Base-by-base conservation (phyloP, 2,888 invertebrate genomes). In the Boloria selene region DNA sequence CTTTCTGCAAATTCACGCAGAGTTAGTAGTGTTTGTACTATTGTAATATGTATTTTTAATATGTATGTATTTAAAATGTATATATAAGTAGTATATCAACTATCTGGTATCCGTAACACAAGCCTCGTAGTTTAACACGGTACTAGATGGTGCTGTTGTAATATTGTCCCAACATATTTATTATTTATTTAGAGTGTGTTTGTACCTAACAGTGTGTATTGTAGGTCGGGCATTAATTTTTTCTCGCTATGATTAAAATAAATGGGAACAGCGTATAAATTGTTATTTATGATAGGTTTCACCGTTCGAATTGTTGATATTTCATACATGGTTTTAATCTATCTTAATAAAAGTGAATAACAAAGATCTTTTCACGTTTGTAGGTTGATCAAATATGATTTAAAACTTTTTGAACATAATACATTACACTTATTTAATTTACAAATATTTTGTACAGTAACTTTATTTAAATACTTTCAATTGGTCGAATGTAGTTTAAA, bases 181-280 rank as follows among this genome's bases (percentile, higher is more conserved):
- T 64, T 58, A 52, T 52, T 22, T 42, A 52, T 52, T 53, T 18
- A 52, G 45, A 54, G 31, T 62, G 18, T 53, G 61, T 55, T 56
- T 56, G 16, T 18, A n/a, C 44, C 61, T 63, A 63, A 49, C 53
- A 38, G 45, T 64, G 67, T 64, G 53, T 51, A 65, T 38, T 58
- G 45, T 67, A 67, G 67, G 69, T 61, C 69, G 60, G 60, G 61
- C 56, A 53, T 66, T 65, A 59, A 61, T 69, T 61, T 69, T 66
- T 66, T 69, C 26, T 52, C 56, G 50, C 59, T 55, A 31, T 69
- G 64, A 69, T 69, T 63, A 58, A 63, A 69, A 64, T 67, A 61
- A 52, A 62, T 64, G 67, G 44, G 61, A 69, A 47, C 60, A 49
- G 49, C 56, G 53, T 52, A 22, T 44, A 61, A 58, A 31, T 54